Evolutionary conservation across 2,888 invertebrate species (phyloP), one percentile per base, ranked within the genome.

Genomic region (Sylvicola cinctus): DNA sequence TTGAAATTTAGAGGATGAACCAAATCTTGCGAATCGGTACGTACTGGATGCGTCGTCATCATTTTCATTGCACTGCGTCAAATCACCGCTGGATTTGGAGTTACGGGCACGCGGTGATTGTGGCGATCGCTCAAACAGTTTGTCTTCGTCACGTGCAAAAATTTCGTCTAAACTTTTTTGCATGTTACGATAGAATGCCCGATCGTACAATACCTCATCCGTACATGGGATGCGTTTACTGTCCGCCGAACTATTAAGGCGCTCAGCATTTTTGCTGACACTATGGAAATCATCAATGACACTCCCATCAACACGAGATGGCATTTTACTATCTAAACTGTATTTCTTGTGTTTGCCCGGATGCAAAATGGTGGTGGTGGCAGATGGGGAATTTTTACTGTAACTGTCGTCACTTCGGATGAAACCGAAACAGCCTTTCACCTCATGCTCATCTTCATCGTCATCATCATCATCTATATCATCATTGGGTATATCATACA

Each of bases 61-160:
- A 15, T 39, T 32, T 10, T 50, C 50, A 29, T 47, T 51, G 37
- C 55, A 57, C 52, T 53, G 54, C 35, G 55, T 55, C 4, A 57
- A 44, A 41, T 57, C 57, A 2, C 52, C 54, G 34, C 57, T 57
- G 1, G 57, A 57, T 35, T 57, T 58, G 6, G 57, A 57, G 41
- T 50, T 56, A 1, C 35, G 17, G 4, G 35, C 20, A 33, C 14
- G 14, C 28, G 28, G 28, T 26, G 29, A 15, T 10, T 13, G 25
- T 10, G 35, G n/a, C 5, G n/a, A 11, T n/a, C 4, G 4, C 5
- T 13, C 31, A 25, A 31, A 35, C n/a, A n/a, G 16, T 16, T 15
- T 3, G 10, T 25, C n/a, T 31, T 38, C 38, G 34, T 43, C 41
- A 26, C 45, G 40, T 4, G 53, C 50, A 38, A 52, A 49, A 12